Evolutionary conservation across 2,888 invertebrate species (phyloP).

Genomic region (Micropterix aruncella): DNA sequence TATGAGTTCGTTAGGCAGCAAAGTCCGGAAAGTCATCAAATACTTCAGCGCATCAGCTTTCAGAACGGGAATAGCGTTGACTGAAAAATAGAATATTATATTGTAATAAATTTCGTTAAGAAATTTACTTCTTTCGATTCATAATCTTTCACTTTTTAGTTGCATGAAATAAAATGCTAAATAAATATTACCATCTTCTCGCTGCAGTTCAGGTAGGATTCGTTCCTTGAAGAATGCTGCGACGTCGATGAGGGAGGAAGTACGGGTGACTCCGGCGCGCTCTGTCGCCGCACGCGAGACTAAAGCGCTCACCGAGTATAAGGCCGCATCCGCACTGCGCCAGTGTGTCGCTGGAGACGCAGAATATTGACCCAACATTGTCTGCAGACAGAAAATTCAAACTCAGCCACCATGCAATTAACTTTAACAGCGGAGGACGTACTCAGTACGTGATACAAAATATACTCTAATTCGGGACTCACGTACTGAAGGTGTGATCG

Average conservation of each 20-base stretch:
- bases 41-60: conserved; percentile 96
- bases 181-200: conserved; percentile 54
- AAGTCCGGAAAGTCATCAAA: conserved; percentile 87
- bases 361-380: conserved; percentile 64
- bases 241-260: conserved; percentile 79
- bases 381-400: conserved; percentile 25
- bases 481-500: no score
- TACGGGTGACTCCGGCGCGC: conserved; percentile 82
- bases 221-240: conserved; percentile 80
- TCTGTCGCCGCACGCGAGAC: conserved; percentile 82
- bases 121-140: conserved; percentile 1
- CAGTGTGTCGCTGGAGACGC: conserved; percentile 67
- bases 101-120: neutral
- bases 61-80: conserved; percentile 76
- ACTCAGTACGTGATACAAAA: no score
- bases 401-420: no score
- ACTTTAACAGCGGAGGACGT: no score
- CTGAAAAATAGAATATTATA: conserved; percentile 40
- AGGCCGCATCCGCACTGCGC: conserved; percentile 91
- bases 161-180: no score
- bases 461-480: no score
- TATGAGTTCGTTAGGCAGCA: conserved; percentile 69
- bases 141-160: no score
- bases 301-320: conserved; percentile 91
- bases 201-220: conserved; percentile 73